Conservation (phyloP, 2,113 vertebrate genomes). For the Gadus macrocephalus region DNA sequence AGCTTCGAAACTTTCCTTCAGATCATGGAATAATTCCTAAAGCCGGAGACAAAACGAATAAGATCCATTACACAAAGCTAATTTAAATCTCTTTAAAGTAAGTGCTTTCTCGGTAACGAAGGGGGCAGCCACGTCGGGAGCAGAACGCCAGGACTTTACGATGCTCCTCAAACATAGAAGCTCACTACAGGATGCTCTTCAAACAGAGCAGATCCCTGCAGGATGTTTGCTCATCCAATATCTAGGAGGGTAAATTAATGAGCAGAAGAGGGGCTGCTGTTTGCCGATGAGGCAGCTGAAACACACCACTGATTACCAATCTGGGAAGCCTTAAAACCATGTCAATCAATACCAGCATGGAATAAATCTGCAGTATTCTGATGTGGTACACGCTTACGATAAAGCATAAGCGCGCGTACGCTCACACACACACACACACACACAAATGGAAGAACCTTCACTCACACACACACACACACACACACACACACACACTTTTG, state of each 20-base stretch:
- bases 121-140: too few relatives aligned
- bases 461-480: too few relatives aligned
- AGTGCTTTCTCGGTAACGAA: too few relatives aligned
- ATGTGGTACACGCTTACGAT: not conserved
- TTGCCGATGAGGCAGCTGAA: constrained; percentile 54
- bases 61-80: too few relatives aligned
- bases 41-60: too few relatives aligned
- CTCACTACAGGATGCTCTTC: constrained; percentile 49
- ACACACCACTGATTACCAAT: constrained; percentile 55
- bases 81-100: too few relatives aligned
- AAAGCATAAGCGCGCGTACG: too few relatives aligned
- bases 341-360: constrained; percentile 48
- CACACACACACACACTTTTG: too few relatives aligned
- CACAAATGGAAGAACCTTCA: constrained; percentile 16
- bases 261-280: constrained; percentile 59
- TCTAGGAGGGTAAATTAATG: constrained; percentile 63
- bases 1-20: too few relatives aligned
- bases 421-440: too few relatives aligned
- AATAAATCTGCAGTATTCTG: constrained; percentile 20
- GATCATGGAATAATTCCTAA: too few relatives aligned
- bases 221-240: constrained; percentile 66
- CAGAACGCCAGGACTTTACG: constrained; percentile 34
- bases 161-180: constrained; percentile 50
- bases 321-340: constrained; percentile 29
- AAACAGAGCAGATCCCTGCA: constrained; percentile 50